Evolutionary conservation across 2,113 vertebrate genomes (phyloP).

Genomic region (Grantiella picta): DNA sequence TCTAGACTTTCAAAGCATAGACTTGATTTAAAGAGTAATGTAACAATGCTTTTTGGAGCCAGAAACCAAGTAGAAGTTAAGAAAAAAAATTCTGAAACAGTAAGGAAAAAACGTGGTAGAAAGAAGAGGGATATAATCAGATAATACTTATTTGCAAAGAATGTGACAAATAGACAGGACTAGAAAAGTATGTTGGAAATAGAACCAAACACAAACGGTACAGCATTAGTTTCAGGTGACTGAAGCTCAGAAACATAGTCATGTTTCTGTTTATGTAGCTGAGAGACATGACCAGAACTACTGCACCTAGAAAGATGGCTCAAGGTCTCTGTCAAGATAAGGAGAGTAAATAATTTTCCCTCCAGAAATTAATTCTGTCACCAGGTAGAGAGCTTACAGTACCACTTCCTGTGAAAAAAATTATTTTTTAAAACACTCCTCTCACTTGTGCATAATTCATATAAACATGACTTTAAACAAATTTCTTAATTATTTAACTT

Average conservation of each 20-base stretch:
- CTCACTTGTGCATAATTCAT: neutral
- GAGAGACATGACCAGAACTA: neutral
- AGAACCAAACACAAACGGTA: neutral
- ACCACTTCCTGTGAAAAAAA: neutral
- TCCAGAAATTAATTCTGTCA: neutral
- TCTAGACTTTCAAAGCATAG: neutral
- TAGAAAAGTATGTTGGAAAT: neutral
- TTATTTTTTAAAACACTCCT: neutral
- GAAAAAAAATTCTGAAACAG: neutral
- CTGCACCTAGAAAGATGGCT: neutral
- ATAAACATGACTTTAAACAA: neutral
- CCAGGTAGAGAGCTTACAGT: neutral
- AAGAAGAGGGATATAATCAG: neutral
- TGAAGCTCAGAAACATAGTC: neutral
- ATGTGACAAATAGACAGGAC: neutral
- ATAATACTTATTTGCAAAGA: neutral
- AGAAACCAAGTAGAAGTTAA: neutral
- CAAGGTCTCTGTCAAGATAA: neutral
- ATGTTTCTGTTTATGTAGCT: neutral
- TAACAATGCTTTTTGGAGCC: neutral
- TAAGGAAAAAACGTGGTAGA: neutral
- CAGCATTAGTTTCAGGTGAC: neutral
- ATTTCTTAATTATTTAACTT: neutral
- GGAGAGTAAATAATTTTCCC: neutral
- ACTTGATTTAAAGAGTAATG: neutral